phyloP scores from a whole-genome alignment of 92 coral and sea anemone species.

The Palythoa heliodiscus region DNA sequence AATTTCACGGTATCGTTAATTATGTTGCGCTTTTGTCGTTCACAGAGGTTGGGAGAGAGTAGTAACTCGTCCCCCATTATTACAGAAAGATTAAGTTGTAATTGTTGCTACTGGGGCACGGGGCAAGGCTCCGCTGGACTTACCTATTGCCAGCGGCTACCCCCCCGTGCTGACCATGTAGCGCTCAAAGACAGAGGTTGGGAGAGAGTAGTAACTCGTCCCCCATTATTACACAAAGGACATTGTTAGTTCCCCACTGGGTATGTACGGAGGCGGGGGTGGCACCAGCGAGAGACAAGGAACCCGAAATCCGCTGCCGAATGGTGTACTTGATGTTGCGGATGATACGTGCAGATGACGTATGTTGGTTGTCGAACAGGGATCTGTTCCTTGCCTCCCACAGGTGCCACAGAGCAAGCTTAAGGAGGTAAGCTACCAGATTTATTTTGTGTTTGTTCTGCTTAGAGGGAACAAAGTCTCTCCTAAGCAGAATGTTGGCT shows the following conservation, averaged over 20 bases:
- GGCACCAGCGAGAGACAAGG: not conserved
- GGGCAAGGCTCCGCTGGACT: too few relatives aligned
- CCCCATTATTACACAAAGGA: not conserved
- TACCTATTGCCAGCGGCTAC: too few relatives aligned
- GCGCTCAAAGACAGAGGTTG: too few relatives aligned
- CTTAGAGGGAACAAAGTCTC: too few relatives aligned
- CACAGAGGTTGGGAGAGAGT: too few relatives aligned
- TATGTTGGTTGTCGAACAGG: not conserved
- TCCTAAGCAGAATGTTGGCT: not conserved
- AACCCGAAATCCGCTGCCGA: not conserved
- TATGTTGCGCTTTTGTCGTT: too few relatives aligned
- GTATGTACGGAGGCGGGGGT: not conserved
- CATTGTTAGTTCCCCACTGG: not conserved
- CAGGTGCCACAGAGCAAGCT: slow-evolving; percentile 2
- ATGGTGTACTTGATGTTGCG: not conserved
- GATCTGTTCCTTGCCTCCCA: not conserved
- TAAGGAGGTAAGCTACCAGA: too few relatives aligned
- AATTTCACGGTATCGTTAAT: too few relatives aligned
- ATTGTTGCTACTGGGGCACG: too few relatives aligned
- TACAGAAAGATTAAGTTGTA: too few relatives aligned
- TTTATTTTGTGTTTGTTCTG: not conserved
- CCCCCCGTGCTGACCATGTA: too few relatives aligned
- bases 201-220: not conserved
- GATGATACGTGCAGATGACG: not conserved
- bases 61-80: too few relatives aligned